Evolutionary conservation across 2,888 invertebrate species (phyloP).

Genomic region (Hemistola chrysoprasaria): DNA sequence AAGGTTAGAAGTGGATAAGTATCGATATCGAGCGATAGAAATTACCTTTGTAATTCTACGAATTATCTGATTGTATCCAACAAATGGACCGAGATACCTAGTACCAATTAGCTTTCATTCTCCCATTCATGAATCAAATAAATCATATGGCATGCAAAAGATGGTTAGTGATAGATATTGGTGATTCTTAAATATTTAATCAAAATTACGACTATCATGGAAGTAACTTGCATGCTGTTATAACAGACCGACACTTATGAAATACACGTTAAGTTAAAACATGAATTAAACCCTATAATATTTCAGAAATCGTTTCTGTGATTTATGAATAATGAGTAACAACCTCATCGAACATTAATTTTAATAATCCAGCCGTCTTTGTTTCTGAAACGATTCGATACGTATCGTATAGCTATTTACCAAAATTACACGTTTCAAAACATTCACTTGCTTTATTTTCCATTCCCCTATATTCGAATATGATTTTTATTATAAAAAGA

Average conservation of each 20-base stretch:
- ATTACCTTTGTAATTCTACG: background rate
- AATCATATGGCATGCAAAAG: too few species aligned
- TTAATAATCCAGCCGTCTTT: conserved; percentile 42
- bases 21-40: conserved; percentile 2
- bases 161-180: too few species aligned
- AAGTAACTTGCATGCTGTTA: too few species aligned
- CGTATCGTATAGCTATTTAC: conserved; percentile 77
- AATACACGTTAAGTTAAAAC: too few species aligned
- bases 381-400: conserved; percentile 70
- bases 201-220: too few species aligned
- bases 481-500: conserved; percentile 63
- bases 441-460: conserved; percentile 73
- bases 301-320: conserved; percentile 8
- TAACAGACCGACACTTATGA: too few species aligned
- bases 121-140: too few species aligned
- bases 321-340: conserved; percentile 13
- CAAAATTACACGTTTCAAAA: conserved; percentile 75
- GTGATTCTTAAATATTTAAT: too few species aligned
- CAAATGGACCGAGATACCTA: too few species aligned
- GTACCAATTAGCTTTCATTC: too few species aligned
- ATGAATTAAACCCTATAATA: background rate
- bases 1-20: conserved; percentile 15
- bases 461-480: conserved; percentile 68
- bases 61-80: too few species aligned
- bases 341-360: conserved; percentile 20